Evolutionary conservation across 2,113 vertebrate genomes (phyloP), one percentile per base, ranked within the genome.

Genomic region (Oreotrochilus melanogaster): DNA sequence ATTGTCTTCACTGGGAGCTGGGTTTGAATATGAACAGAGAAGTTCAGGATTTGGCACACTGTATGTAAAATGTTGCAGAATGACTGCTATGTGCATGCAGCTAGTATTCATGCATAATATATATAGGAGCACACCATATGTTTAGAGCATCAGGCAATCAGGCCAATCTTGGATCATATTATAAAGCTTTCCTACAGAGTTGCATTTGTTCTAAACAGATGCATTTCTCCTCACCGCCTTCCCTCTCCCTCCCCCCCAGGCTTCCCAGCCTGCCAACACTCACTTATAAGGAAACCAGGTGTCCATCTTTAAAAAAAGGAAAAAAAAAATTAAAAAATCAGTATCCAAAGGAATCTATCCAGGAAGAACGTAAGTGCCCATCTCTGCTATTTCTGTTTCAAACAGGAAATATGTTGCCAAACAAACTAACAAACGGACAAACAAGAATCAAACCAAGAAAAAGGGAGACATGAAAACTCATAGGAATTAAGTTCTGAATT

Each of bases 111-210:
- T 96, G 85, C 87, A 92, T 94, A 88, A 92, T 82, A 88, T 88
- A 96, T 95, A 78, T 92, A 95, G 88, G 93, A 96, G 69, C 35
- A 62, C 17, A 90, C 92, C 95, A 94, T 96, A 96, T 96, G 93
- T 92, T 97, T 92, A 93, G 89, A 93, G 82, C 67, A 83, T 92
- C 92, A 92, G 85, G 81, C 89, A 86, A 88, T 43, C 13, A 7
- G 88, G 71, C 64, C 79, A 47, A 51, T 74, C 79, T 92, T 91
- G 64, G 79, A 96, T 73, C 78, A 16, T n/a, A 67, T 57, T 83
- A 80, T 51, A 88, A 82, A 88, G 93, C 56, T 90, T 93, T 94
- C 58, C 58, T 75, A 85, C 66, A 61, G 78, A 16, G 42, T 66
- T 94, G 89, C 67, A 92, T 95, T 95, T 95, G 78, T 87, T 89